Evolutionary conservation across 1,140 invertebrate genomes (phyloP).

Genomic region (Andricus grossulariae): DNA sequence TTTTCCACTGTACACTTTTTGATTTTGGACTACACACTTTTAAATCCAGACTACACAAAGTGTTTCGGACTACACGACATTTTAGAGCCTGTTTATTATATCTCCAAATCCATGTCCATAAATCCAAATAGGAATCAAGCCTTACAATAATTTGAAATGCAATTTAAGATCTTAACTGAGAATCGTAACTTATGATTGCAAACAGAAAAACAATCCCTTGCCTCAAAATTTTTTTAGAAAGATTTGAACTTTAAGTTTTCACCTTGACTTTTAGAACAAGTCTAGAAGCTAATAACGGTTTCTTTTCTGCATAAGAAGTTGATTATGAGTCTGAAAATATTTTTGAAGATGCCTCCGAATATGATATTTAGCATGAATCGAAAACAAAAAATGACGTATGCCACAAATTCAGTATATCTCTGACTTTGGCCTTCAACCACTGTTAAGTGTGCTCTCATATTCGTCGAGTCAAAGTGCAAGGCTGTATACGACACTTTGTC

Average conservation of each 20-base stretch:
- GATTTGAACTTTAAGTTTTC: neutral
- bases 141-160: neutral
- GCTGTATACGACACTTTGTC: slow-evolving; percentile 32
- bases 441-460: slow-evolving; percentile 38
- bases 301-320: neutral
- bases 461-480: slow-evolving; percentile 46
- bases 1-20: too few species aligned
- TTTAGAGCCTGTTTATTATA: too few species aligned
- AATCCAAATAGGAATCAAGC: neutral
- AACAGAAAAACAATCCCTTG: neutral
- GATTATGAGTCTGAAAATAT: neutral
- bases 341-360: neutral
- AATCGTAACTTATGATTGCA: too few species aligned
- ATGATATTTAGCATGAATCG: slow-evolving; percentile 13
- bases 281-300: slow-evolving; percentile 15
- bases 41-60: too few species aligned
- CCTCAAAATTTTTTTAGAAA: neutral
- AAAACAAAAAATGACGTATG: slow-evolving; percentile 36
- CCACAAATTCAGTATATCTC: slow-evolving; percentile 31
- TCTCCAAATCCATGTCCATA: too few species aligned
- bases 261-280: slow-evolving; percentile 18
- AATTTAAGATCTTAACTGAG: too few species aligned
- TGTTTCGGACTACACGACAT: too few species aligned
- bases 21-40: too few species aligned
- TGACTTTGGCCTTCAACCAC: slow-evolving; percentile 39